Conservation (phyloP, 2,113 vertebrate genomes). For the Lophius piscatorius region DNA sequence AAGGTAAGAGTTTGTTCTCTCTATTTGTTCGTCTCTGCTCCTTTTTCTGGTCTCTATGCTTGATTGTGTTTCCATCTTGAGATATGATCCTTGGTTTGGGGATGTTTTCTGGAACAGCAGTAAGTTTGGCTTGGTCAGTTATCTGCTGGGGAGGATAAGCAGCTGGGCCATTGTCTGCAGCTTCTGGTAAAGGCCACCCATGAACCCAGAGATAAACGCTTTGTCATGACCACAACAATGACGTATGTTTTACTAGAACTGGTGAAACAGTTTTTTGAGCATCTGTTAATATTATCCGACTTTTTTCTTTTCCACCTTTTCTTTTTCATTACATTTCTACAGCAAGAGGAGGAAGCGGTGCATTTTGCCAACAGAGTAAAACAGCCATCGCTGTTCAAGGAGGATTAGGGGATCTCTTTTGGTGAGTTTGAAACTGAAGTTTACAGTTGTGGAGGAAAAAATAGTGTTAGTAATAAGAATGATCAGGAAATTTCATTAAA, state of each 20-base stretch:
- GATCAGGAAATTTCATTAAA: no score
- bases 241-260: neutral
- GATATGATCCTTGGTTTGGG: constrained; percentile 93
- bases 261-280: neutral
- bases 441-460: no score
- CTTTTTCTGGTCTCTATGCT: neutral
- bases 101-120: constrained; percentile 97
- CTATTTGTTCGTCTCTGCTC: neutral
- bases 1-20: constrained; percentile 82
- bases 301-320: neutral
- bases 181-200: constrained; percentile 93
- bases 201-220: constrained; percentile 86
- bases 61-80: neutral
- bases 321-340: constrained; percentile 1
- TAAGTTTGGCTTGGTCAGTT: constrained; percentile 90
- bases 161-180: constrained; percentile 95
- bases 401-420: constrained; percentile 90
- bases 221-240: neutral
- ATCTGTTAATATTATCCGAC: no score
- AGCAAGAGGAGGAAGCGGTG: constrained; percentile 90
- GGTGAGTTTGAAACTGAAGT: no score
- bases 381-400: constrained; percentile 90
- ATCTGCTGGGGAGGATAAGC: constrained; percentile 95
- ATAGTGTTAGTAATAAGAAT: no score
- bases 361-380: constrained; percentile 93